Percentiles rank a stretch among this genome's conserved stretches.
Evolutionary conservation across 2,797 vertebrate genomes (phyloP).

Genomic region (Acanthis flammea): DNA sequence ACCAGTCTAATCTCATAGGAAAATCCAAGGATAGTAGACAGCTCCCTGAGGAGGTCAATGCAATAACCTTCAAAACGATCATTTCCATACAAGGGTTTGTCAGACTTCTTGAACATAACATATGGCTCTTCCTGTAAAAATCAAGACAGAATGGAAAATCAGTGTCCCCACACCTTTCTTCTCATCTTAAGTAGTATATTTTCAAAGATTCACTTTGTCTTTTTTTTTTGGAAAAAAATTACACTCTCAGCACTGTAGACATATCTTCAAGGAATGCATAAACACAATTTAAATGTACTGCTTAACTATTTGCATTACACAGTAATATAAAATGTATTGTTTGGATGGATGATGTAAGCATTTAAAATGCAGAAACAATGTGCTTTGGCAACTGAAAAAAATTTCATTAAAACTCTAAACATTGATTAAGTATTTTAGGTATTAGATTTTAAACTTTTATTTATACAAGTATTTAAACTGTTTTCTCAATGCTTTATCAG

Average conservation of each 20-base stretch:
- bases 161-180: background rate
- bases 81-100: conserved; percentile 95
- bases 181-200: background rate
- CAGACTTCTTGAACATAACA: conserved; percentile 98
- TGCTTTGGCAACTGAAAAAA: background rate
- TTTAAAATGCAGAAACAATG: background rate
- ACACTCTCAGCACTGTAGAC: background rate
- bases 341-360: background rate
- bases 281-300: background rate
- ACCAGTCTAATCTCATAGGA: conserved; percentile 93
- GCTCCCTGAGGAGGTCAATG: conserved; percentile 93
- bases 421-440: background rate
- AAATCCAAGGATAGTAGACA: conserved; percentile 94
- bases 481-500: background rate
- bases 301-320: background rate
- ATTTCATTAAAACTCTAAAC: background rate
- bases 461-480: background rate
- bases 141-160: background rate
- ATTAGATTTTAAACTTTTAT: background rate
- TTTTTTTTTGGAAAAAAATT: background rate
- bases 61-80: conserved; percentile 97
- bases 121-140: conserved; percentile 92
- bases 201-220: background rate
- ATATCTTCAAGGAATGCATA: background rate
- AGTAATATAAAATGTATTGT: background rate